A percentile compares a stretch with the other conserved stretches of the same genome.
Conservation (phyloP, 1,140 invertebrate genomes). For the Papilio aristodemus region DNA sequence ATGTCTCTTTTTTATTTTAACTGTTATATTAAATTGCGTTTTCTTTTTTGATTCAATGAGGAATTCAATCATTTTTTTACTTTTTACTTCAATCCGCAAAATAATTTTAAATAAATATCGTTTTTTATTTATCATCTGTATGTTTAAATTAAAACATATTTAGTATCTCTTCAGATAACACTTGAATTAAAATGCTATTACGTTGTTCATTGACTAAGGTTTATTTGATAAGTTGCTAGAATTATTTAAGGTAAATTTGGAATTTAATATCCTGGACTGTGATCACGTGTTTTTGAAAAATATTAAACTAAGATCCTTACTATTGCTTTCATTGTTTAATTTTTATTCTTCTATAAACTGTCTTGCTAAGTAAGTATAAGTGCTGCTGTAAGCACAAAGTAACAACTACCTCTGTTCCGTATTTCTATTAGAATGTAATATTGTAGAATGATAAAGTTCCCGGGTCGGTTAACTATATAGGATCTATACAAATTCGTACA, state of each 20-base stretch:
- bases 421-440: no score
- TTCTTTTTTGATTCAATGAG: background rate
- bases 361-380: no score
- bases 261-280: background rate
- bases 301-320: background rate
- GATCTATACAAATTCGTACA: no score
- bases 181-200: background rate
- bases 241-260: background rate
- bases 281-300: slow-evolving; percentile 4
- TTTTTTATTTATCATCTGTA: no score
- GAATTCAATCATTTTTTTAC: background rate
- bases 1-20: no score
- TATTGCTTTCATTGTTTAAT: background rate
- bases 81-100: no score
- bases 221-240: background rate
- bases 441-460: no score
- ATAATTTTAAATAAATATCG: no score
- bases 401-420: no score
- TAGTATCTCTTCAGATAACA: background rate
- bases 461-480: no score
- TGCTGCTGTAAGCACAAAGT: no score
- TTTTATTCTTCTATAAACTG: background rate
- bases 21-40: background rate
- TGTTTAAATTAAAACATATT: background rate
- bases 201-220: slow-evolving; percentile 16